Conservation (phyloP, 1,140 invertebrate species). For the Bombus cullumanus region DNA sequence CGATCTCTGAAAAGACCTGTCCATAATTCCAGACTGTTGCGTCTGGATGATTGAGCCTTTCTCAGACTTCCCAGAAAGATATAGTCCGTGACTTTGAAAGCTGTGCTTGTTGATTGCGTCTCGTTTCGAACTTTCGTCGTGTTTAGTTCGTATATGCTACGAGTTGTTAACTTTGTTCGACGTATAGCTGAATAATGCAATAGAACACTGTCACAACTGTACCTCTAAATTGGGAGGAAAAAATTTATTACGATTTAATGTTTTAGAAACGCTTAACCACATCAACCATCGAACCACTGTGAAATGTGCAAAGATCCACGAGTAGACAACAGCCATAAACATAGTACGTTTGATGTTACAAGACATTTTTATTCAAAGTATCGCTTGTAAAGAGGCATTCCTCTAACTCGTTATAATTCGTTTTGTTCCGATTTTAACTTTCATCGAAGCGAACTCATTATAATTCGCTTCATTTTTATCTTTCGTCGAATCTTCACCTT, state of each 20-base stretch:
- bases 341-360: no score
- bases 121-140: background rate
- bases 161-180: background rate
- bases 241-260: background rate
- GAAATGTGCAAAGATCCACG: background rate
- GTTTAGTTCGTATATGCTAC: background rate
- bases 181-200: background rate
- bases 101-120: background rate
- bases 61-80: background rate
- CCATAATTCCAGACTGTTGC: constrained; percentile 26
- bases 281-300: background rate
- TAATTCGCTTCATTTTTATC: background rate
- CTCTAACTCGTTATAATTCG: no score
- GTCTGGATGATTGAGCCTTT: constrained; percentile 1
- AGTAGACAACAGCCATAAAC: no score
- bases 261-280: background rate
- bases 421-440: no score
- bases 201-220: background rate
- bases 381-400: no score
- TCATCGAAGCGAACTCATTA: no score
- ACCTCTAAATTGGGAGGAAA: background rate
- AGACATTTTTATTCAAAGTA: no score
- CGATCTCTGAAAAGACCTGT: constrained; percentile 51
- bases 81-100: background rate
- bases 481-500: constrained; percentile 2